Conservation (phyloP, 2,888 invertebrate species). For the Epiblema foenella region DNA sequence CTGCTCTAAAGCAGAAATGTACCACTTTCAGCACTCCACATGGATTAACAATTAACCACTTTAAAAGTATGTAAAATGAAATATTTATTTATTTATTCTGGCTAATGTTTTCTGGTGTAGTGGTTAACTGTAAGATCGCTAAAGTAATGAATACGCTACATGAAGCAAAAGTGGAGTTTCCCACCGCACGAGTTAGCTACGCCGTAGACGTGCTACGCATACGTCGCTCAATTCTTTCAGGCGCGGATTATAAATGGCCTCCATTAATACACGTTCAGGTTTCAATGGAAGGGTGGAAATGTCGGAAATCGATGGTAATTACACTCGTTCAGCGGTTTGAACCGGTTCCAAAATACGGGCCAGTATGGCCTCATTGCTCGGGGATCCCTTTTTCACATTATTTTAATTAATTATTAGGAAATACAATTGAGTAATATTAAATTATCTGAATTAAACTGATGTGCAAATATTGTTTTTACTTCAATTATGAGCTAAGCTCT, state of each 20-base stretch:
- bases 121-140: no score
- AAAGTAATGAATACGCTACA: background rate
- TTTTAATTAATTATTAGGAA: background rate
- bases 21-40: no score
- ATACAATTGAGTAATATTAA: no score
- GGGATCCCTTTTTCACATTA: background rate
- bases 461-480: no score
- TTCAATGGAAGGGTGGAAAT: constrained; percentile 17
- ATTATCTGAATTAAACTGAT: no score
- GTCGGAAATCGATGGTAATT: constrained; percentile 20
- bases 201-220: constrained; percentile 54
- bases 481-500: no score
- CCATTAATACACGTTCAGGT: constrained; percentile 35
- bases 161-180: background rate
- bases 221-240: constrained; percentile 38
- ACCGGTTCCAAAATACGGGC: background rate
- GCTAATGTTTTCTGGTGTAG: no score
- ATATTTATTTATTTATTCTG: no score
- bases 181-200: constrained; percentile 51
- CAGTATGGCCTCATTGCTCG: no score
- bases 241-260: constrained; percentile 30
- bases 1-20: no score
- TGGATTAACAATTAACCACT: no score
- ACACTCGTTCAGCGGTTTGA: constrained; percentile 6
- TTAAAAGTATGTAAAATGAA: no score